A percentile compares a stretch with the other conserved stretches of the same genome.
Conservation (phyloP, 2,888 invertebrate species). For the Heliothis peltigera region DNA sequence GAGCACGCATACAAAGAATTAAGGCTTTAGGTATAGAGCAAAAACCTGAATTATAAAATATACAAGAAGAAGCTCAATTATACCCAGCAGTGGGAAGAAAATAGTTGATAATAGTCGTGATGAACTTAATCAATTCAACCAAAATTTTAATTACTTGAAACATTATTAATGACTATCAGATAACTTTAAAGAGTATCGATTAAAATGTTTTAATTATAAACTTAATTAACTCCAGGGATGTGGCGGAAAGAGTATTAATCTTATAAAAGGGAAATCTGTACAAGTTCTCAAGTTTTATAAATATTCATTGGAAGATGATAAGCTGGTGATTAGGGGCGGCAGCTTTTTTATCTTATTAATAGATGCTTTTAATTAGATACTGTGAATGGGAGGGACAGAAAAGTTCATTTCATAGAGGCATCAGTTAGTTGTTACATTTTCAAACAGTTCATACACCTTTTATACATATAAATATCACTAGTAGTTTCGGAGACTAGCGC, state of each 20-base stretch:
- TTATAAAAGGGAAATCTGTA: slow-evolving; percentile 36
- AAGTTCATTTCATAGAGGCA: not conserved
- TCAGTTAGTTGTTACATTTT: not conserved
- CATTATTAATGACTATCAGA: slow-evolving; percentile 16
- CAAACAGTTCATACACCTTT: too few relatives aligned
- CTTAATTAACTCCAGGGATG: slow-evolving; percentile 53
- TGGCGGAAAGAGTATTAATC: slow-evolving; percentile 41
- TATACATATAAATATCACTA: too few relatives aligned
- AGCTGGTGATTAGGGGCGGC: slow-evolving; percentile 33
- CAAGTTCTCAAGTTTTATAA: slow-evolving; percentile 33
- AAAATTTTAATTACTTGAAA: not conserved
- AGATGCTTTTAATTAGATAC: slow-evolving; percentile 42
- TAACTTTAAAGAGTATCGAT: slow-evolving; percentile 36
- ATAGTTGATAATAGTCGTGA: too few relatives aligned
- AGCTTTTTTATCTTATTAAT: slow-evolving; percentile 29
- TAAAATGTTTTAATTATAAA: slow-evolving; percentile 58
- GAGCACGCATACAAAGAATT: too few relatives aligned
- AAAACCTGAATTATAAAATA: too few relatives aligned
- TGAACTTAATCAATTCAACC: not conserved
- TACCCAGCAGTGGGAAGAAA: too few relatives aligned
- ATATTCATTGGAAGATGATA: slow-evolving; percentile 43
- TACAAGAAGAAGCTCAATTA: too few relatives aligned
- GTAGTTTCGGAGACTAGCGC: too few relatives aligned
- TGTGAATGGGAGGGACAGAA: slow-evolving; percentile 8
- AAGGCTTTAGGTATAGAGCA: too few relatives aligned